A percentile compares a stretch with the other conserved stretches of the same genome.
These are phyloP conservation scores for Melanotus villosus DNA, from an alignment of 2,888 invertebrate genomes.

Conservation along the genomic window DNA sequence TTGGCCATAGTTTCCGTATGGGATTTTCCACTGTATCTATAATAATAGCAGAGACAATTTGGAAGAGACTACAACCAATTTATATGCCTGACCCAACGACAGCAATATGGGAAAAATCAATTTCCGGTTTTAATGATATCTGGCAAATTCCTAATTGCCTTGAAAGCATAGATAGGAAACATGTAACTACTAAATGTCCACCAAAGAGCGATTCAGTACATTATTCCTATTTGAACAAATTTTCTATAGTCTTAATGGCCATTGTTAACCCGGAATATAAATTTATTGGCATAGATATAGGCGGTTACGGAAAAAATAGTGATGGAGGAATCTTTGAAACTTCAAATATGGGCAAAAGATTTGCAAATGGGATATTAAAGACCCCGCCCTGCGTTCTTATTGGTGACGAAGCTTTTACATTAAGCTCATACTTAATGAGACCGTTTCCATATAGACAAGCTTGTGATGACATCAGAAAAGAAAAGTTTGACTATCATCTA, in stretches of 20 bases:
- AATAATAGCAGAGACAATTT: conserved; percentile 54
- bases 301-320: conserved; percentile 51
- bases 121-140: conserved; percentile 15
- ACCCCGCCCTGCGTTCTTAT: too few species aligned
- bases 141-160: conserved; percentile 43
- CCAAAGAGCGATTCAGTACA: conserved; percentile 46
- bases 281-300: conserved; percentile 52
- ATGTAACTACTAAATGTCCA: conserved; percentile 40
- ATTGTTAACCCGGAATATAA: conserved; percentile 49
- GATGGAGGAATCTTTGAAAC: conserved; percentile 51
- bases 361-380: conserved; percentile 9
- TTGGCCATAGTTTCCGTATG: conserved; percentile 54
- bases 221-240: conserved; percentile 46
- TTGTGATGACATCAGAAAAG: too few species aligned
- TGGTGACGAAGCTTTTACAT: too few species aligned
- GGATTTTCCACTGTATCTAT: too few species aligned
- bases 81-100: conserved; percentile 49
- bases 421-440: too few species aligned
- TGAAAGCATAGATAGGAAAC: conserved; percentile 22
- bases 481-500: too few species aligned
- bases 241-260: conserved; percentile 43
- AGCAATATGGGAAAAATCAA: conserved; percentile 45
- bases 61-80: conserved; percentile 51
- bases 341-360: conserved; percentile 49
- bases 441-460: too few species aligned